phyloP scores from a whole-genome alignment of 1,140 invertebrate genomes.

The Musca domestica region DNA sequence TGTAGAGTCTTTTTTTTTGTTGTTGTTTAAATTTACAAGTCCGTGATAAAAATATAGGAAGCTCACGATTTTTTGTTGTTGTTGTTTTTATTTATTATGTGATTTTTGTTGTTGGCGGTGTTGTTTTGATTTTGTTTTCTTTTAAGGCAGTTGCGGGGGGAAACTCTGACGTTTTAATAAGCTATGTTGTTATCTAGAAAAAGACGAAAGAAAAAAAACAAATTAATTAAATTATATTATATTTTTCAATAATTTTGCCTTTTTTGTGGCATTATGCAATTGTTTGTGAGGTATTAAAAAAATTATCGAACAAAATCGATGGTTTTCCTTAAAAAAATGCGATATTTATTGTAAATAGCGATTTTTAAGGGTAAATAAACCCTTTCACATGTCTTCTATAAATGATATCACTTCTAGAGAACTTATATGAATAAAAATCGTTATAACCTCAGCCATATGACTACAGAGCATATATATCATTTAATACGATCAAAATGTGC shows the following conservation, averaged over 20 bases:
- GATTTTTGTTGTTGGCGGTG: not conserved
- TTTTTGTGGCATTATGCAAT: too few relatives aligned
- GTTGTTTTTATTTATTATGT: not conserved
- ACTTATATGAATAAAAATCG: too few relatives aligned
- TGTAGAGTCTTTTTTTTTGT: not conserved
- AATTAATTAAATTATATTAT: slow-evolving; percentile 3
- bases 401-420: too few relatives aligned
- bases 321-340: too few relatives aligned
- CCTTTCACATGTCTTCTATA: too few relatives aligned
- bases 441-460: too few relatives aligned
- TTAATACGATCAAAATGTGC: too few relatives aligned
- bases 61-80: not conserved
- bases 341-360: too few relatives aligned
- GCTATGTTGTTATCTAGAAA: slow-evolving; percentile 10
- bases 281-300: too few relatives aligned
- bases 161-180: slow-evolving; percentile 14
- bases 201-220: not conserved
- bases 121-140: not conserved
- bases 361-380: too few relatives aligned
- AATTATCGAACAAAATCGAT: too few relatives aligned
- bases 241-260: not conserved
- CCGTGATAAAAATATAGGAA: slow-evolving; percentile 4
- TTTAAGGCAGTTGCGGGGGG: slow-evolving; percentile 15
- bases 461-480: too few relatives aligned
- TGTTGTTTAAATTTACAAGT: slow-evolving; percentile 1